These are phyloP conservation scores for Archocentrus centrarchus DNA, from an alignment of 2,113 vertebrate species.

Conservation along the genomic window DNA sequence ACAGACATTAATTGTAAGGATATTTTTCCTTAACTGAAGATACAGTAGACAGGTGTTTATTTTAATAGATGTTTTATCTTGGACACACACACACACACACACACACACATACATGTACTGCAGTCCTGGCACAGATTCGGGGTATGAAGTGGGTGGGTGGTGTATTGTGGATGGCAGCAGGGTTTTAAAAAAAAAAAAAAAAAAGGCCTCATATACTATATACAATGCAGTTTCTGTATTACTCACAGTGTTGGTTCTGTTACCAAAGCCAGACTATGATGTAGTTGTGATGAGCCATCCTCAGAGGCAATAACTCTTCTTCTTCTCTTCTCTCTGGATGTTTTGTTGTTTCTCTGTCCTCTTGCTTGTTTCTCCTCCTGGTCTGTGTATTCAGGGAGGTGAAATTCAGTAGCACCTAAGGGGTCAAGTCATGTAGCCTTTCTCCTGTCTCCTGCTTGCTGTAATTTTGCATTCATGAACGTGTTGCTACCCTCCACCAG, in stretches of 20 bases:
- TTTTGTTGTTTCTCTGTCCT: constrained; percentile 45
- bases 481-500: constrained; percentile 67
- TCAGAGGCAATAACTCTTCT: constrained; percentile 70
- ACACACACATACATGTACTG: constrained; percentile 31
- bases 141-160: constrained; percentile 38
- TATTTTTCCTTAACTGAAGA: constrained; percentile 58
- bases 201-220: constrained; percentile 55
- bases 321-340: constrained; percentile 36
- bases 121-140: constrained; percentile 38
- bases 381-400: constrained; percentile 18
- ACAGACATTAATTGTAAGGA: constrained; percentile 64
- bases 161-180: constrained; percentile 33
- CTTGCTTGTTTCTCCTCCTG: constrained; percentile 31
- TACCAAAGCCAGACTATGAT: constrained; percentile 76
- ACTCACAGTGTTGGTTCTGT: constrained; percentile 65
- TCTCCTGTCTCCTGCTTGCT: constrained; percentile 70
- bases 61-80: constrained; percentile 67
- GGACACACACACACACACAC: background rate
- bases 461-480: constrained; percentile 76
- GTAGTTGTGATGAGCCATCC: constrained; percentile 71
- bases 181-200: constrained; percentile 12
- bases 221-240: constrained; percentile 67
- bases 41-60: constrained; percentile 63
- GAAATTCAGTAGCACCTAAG: constrained; percentile 83
- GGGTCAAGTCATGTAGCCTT: constrained; percentile 82